phyloP scores from a whole-genome alignment of 2,113 vertebrate genomes.

The Syngnathus scovelli region DNA sequence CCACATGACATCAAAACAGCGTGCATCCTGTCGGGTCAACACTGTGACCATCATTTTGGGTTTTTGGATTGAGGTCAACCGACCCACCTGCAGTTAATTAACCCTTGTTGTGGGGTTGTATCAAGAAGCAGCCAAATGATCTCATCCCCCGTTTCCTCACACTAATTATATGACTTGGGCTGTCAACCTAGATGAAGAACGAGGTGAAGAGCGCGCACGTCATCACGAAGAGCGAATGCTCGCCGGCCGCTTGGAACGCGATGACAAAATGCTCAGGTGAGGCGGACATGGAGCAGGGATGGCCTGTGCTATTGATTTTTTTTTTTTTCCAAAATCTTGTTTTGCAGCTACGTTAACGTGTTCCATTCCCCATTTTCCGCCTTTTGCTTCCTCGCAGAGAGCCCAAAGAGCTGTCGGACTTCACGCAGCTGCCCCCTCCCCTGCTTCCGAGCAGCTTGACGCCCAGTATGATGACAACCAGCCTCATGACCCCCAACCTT shows the following conservation, averaged over 20 bases:
- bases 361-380: background rate
- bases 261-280: conserved; percentile 93
- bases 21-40: conserved; percentile 2
- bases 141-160: background rate
- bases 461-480: conserved; percentile 62
- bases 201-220: conserved; percentile 75
- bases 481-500: conserved; percentile 87
- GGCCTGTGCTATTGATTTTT: background rate
- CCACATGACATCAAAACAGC: background rate
- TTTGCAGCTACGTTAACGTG: background rate
- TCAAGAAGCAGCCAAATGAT: background rate
- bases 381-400: conserved; percentile 69
- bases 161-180: background rate
- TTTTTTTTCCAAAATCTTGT: background rate
- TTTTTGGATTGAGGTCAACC: background rate
- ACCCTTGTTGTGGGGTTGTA: background rate
- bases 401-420: conserved; percentile 88
- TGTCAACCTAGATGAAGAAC: conserved; percentile 76
- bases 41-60: background rate
- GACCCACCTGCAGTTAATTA: background rate
- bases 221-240: conserved; percentile 83
- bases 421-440: conserved; percentile 82
- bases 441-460: conserved; percentile 76
- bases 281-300: conserved; percentile 7
- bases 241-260: conserved; percentile 81